Conservation (phyloP, 2,888 invertebrate genomes). For the Pollenia labialis region DNA sequence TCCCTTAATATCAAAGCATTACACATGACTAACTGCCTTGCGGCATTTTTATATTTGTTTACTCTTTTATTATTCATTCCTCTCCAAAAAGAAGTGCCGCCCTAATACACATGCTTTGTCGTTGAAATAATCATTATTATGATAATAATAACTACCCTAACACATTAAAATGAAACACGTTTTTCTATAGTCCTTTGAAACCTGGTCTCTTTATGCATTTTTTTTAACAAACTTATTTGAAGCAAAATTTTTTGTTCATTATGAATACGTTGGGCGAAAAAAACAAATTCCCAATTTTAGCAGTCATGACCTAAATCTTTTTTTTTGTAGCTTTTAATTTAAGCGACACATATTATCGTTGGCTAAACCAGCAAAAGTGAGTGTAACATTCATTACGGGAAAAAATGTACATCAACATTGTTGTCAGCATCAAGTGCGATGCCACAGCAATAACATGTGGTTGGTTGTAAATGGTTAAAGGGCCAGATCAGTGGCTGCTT, state of each 20-base stretch:
- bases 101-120: background rate
- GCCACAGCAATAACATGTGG: background rate
- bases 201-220: background rate
- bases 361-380: background rate
- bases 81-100: background rate
- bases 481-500: too few species aligned
- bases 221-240: background rate
- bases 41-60: background rate
- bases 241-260: background rate
- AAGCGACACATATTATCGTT: background rate
- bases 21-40: background rate
- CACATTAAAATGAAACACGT: background rate
- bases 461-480: too few species aligned
- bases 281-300: background rate
- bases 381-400: slow-evolving; percentile 6
- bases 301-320: slow-evolving; percentile 19
- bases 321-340: background rate
- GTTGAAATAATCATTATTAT: background rate
- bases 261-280: background rate
- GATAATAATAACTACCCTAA: background rate
- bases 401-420: background rate
- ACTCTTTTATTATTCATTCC: background rate
- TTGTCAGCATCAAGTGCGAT: background rate
- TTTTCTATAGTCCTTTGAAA: background rate
- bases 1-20: background rate